These are phyloP conservation scores for Lydus trimaculatus DNA, from an alignment of 2,888 invertebrate genomes.

Conservation along the genomic window DNA sequence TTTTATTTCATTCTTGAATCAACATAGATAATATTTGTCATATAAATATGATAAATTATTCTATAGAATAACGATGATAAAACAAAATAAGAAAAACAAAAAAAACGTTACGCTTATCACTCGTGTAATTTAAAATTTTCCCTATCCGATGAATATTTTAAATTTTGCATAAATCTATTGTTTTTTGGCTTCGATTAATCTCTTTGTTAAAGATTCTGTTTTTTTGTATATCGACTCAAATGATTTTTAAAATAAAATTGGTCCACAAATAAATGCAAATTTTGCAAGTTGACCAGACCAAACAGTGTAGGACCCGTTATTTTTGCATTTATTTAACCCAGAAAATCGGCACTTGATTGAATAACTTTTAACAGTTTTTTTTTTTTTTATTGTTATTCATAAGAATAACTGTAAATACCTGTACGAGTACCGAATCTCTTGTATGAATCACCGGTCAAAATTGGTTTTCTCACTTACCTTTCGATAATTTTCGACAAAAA, in stretches of 20 bases:
- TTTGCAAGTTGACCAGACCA: conserved; percentile 8
- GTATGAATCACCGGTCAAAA: background rate
- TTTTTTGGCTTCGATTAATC: background rate
- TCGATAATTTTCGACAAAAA: conserved; percentile 8
- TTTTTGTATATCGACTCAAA: too few relatives aligned
- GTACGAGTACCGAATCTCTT: background rate
- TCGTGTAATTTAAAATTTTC: too few relatives aligned
- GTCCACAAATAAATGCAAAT: conserved; percentile 1
- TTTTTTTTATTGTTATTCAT: conserved; percentile 26
- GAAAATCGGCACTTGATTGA: conserved; percentile 18
- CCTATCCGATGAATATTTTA: background rate
- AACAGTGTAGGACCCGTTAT: conserved; percentile 29
- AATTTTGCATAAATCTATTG: background rate
- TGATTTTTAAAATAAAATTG: too few relatives aligned
- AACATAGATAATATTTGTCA: too few relatives aligned
- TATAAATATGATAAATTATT: too few relatives aligned
- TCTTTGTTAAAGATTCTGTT: background rate
- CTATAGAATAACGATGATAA: too few relatives aligned
- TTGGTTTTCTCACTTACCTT: conserved; percentile 20
- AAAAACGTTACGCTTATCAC: background rate
- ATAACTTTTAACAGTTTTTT: too few relatives aligned
- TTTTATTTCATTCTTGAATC: too few relatives aligned
- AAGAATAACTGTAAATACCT: conserved; percentile 30
- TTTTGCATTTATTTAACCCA: conserved; percentile 35
- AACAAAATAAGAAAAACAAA: too few relatives aligned